Percentiles rank a stretch among this genome's conserved stretches.
These are phyloP conservation scores for Prochilodus magdalenae DNA, from an alignment of 2,113 vertebrate genomes.

Conservation along the genomic window DNA sequence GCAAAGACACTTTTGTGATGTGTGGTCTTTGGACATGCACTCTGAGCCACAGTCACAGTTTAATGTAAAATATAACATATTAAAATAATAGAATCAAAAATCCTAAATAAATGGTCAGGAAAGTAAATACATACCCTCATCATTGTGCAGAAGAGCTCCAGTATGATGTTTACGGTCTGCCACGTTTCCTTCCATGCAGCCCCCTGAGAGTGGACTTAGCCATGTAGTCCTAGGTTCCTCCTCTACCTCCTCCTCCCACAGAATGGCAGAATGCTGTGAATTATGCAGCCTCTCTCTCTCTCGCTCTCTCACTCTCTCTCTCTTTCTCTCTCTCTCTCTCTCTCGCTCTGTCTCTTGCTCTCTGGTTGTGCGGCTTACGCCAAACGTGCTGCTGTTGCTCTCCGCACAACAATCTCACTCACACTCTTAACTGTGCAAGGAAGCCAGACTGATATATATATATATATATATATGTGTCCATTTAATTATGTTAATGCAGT, in stretches of 20 bases:
- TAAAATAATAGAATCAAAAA: background rate
- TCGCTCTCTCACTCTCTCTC: background rate
- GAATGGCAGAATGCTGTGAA: constrained; percentile 15
- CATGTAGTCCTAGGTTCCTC: background rate
- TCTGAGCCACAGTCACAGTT: background rate
- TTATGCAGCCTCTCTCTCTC: background rate
- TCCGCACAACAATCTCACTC: background rate
- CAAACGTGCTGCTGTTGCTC: background rate
- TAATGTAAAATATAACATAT: too few relatives aligned
- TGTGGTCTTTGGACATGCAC: background rate
- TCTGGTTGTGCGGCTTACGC: constrained; percentile 1
- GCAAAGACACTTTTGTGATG: background rate
- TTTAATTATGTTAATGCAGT: too few relatives aligned
- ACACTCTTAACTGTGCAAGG: background rate
- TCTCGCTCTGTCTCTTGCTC: background rate
- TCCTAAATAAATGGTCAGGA: background rate
- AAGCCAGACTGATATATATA: background rate
- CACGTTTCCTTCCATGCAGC: background rate
- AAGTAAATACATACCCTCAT: constrained; percentile 10
- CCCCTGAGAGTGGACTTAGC: constrained; percentile 8
- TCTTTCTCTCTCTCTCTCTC: background rate
- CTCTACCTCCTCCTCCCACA: constrained; percentile 18
- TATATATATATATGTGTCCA: constrained; percentile 3
- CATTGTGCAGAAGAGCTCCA: background rate
- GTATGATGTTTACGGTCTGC: background rate